phyloP scores from a whole-genome alignment of 2,888 invertebrate species.

The Tetranychus truncatus region DNA sequence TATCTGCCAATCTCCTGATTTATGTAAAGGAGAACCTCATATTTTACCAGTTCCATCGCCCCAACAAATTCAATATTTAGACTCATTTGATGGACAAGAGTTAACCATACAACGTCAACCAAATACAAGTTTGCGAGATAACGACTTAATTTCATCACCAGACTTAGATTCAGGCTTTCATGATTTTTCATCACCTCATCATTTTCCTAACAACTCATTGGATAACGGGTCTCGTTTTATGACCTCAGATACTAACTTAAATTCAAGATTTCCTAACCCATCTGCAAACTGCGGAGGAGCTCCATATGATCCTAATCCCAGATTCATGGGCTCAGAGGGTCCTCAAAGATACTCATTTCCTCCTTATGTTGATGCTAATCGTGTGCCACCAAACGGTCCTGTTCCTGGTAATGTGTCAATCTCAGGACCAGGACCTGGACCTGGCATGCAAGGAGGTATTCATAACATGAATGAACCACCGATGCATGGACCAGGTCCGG shows the following conservation, averaged over 20 bases:
- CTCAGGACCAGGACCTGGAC: not conserved
- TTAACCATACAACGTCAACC: conserved; percentile 87
- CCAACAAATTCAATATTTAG: conserved; percentile 84
- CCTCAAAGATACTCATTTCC: conserved; percentile 14
- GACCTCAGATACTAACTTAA: conserved; percentile 10
- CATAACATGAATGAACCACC: not conserved
- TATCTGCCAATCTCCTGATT: conserved; percentile 13
- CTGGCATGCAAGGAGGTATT: not conserved
- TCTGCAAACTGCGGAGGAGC: conserved; percentile 6
- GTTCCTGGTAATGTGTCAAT: too few relatives aligned
- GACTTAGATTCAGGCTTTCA: conserved; percentile 2
- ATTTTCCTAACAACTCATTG: conserved; percentile 5
- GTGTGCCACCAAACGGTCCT: conserved; percentile 5
- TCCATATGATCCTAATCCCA: conserved; percentile 12
- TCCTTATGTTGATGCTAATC: conserved; percentile 12
- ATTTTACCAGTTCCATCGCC: conserved; percentile 89
- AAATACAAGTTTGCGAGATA: conserved; percentile 63
- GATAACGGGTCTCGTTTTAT: conserved; percentile 9
- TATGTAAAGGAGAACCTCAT: conserved; percentile 53
- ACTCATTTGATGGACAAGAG: conserved; percentile 88
- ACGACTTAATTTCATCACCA: conserved; percentile 15
- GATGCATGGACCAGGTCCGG: not conserved
- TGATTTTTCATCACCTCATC: not conserved
- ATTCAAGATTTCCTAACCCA: conserved; percentile 29
- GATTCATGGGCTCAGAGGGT: conserved; percentile 13